Evolutionary conservation across 1,140 invertebrate genomes (phyloP), one percentile per base, ranked within the genome.

Genomic region (Eupristina koningsbergeri): DNA sequence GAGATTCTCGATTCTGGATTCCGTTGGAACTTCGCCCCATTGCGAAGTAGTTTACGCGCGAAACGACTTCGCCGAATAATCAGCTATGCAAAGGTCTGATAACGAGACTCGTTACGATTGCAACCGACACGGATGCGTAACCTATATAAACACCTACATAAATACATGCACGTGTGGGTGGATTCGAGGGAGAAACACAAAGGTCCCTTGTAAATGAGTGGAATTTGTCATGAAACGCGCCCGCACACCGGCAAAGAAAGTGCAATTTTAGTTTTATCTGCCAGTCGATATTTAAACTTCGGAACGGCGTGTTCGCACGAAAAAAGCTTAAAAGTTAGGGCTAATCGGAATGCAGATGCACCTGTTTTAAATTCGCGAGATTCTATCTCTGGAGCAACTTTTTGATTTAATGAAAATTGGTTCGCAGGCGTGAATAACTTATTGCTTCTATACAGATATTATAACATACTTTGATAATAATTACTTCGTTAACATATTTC

Each of bases 51-150:
- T 88, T 89, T 86, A 87, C 87, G 80, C 64, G 84, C 71, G 82
- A 89, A 88, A 86, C 77, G 85, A 74, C 74, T 81, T 45, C 58
- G 53, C 8, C 84, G 87, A 87, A 89, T 89, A 89, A 90, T 89
- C 88, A 89, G 84, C 86, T 88, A 89, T 87, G 87, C 88, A 86
- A 87, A 88, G 86, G 86, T 85, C 86, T 86, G 89, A 89, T 89
- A 90, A 89, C 88, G 86, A 83, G 86, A 86, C 86, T 88, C 85
- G 86, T 88, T 83, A 86, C 77, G 86, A 83, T 83, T 53, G 67
- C 64, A 29, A 11, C 74, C 34, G 64, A 31, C 50, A 13, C 71
- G 50, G 73, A 81, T 83, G 83, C 64, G 36, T 45, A 61, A 63
- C 41, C 5, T 11, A 45, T 11, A 45, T 45, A 45, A 7, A 45